Evolutionary conservation across 1,140 invertebrate genomes (phyloP).

Genomic region (Drosophila navojoa): DNA sequence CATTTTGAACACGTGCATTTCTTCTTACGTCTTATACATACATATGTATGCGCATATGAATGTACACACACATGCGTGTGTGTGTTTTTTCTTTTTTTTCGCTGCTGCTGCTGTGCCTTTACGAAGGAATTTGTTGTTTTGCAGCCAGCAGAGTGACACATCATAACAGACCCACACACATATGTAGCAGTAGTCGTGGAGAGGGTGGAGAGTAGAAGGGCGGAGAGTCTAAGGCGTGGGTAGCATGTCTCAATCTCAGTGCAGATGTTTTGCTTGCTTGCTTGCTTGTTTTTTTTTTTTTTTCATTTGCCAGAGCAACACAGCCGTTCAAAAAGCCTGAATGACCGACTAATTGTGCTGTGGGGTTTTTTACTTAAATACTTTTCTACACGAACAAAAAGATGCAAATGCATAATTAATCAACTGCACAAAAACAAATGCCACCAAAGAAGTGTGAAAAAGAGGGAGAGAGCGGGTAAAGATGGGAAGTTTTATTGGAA

Average conservation of each 20-base stretch:
- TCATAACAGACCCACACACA: constrained; percentile 18
- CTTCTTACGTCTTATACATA: constrained; percentile 64
- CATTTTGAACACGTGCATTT: constrained; percentile 80
- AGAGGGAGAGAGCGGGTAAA: not conserved
- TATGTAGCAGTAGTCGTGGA: not conserved
- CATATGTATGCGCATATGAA: constrained; percentile 18
- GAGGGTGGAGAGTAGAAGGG: not conserved
- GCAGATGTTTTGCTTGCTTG: constrained; percentile 36
- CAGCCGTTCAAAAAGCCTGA: constrained; percentile 1
- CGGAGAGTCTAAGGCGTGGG: constrained; percentile 29
- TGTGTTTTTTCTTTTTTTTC: constrained; percentile 51
- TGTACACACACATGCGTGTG: constrained; percentile 31
- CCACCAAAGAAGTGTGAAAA: constrained; percentile 38
- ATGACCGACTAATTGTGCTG: constrained; percentile 39
- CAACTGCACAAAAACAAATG: constrained; percentile 24
- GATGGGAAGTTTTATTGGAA: constrained; percentile 29
- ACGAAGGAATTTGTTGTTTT: constrained; percentile 69
- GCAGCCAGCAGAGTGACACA: constrained; percentile 63
- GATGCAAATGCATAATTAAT: constrained; percentile 29
- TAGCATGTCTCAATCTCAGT: constrained; percentile 35
- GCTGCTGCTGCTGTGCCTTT: constrained; percentile 3
- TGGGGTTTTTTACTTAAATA: not conserved
- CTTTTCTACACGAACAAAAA: constrained; percentile 11
- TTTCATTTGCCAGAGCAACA: constrained; percentile 14
- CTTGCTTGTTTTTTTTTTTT: too few relatives aligned